Evolutionary conservation across 1,140 invertebrate genomes (phyloP).

Genomic region (Wasmannia auropunctata): DNA sequence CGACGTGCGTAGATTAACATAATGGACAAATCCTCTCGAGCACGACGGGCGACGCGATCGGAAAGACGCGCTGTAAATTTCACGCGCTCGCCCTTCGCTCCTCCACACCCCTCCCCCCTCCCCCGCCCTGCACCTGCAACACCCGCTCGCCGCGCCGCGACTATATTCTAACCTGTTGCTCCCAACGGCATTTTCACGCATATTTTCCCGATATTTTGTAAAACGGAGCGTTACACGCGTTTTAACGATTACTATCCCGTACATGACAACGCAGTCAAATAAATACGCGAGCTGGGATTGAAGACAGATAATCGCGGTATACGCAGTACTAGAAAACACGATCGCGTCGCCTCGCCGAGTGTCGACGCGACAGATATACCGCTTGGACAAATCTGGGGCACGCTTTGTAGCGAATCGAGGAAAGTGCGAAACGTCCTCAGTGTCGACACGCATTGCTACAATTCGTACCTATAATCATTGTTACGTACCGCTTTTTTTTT

Average conservation of each 20-base stretch:
- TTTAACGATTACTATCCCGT: not conserved
- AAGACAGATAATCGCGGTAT: not conserved
- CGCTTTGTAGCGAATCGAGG: not conserved
- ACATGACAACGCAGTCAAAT: too few species aligned
- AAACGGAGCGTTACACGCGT: too few species aligned
- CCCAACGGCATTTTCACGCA: not conserved
- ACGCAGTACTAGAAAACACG: not conserved
- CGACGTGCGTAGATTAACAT: not conserved
- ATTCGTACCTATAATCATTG: too few species aligned
- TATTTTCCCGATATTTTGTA: not conserved
- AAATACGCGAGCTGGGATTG: not conserved
- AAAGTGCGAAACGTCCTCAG: too few species aligned
- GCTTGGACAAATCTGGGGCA: too few species aligned
- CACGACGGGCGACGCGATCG: not conserved
- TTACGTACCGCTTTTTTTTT: too few species aligned
- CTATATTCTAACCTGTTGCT: not conserved
- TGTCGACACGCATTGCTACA: too few species aligned
- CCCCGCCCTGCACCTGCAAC: too few species aligned
- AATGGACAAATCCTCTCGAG: not conserved
- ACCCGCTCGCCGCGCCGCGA: too few species aligned
- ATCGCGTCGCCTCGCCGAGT: not conserved
- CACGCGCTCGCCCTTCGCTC: too few species aligned
- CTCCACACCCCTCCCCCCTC: too few species aligned
- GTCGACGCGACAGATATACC: too few species aligned
- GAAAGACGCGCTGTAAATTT: not conserved